Evolutionary conservation across 1,140 invertebrate genomes (phyloP).

Genomic region (Temnothorax nylanderi): DNA sequence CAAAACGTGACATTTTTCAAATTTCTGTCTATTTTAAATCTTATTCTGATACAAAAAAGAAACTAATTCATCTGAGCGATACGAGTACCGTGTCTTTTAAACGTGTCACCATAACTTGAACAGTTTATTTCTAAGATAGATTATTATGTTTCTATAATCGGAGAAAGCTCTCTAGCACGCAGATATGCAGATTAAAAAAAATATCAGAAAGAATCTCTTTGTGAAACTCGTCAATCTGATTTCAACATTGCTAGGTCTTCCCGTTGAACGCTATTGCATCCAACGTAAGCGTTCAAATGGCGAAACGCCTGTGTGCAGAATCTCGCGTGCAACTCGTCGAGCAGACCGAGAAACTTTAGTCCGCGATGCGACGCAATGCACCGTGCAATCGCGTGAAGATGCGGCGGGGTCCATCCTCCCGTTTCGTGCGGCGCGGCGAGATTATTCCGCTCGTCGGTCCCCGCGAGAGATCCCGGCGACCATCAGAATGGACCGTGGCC

Average conservation of each 20-base stretch:
- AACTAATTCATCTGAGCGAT: too few species aligned
- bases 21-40: neutral
- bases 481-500: constrained; percentile 71
- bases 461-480: constrained; percentile 61
- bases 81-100: too few species aligned
- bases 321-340: neutral
- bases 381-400: constrained; percentile 43
- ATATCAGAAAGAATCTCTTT: neutral
- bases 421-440: constrained; percentile 21
- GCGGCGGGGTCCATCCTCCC: constrained; percentile 21
- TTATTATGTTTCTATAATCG: neutral
- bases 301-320: neutral
- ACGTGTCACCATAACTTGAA: too few species aligned
- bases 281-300: neutral
- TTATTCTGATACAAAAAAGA: neutral
- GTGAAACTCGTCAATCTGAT: neutral
- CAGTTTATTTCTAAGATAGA: too few species aligned
- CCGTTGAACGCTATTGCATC: neutral
- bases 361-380: neutral
- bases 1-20: neutral
- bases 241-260: neutral
- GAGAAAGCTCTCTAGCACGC: neutral
- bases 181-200: too few species aligned
- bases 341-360: constrained; percentile 35
- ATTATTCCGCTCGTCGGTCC: constrained; percentile 68